Base-by-base conservation (phyloP, 2,888 invertebrate species). In the Gymnocheta viridis region DNA sequence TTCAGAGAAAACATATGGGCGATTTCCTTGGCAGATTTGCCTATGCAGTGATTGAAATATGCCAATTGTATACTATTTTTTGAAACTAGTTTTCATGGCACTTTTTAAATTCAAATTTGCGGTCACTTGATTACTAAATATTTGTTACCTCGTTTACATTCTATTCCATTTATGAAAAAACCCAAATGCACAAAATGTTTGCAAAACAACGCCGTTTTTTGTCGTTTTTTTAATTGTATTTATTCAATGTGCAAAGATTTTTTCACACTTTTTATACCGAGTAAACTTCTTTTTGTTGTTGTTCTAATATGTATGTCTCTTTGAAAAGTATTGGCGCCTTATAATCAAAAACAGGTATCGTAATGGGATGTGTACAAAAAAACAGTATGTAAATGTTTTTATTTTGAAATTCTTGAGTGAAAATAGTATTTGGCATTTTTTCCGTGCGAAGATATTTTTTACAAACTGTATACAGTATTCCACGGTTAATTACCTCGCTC, bases 1-100 rank as follows among this genome's bases (percentile, higher is more conserved):
- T 58, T 69, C 2, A 78, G 9, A 6, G 56, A 56, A 29, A 69
- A 69, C 19, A 56, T 77, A 17, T 69, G 35, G 6, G 22, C 56
- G 4, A 69, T 41, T 69, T 69, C 47, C 27, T 22, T 69, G 38
- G 69, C 69, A 35, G 69, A 67, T 56, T 69, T 77, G 22, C 66
- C n/a, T n/a, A n/a, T n/a, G n/a, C n/a, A n/a, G n/a, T n/a, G n/a
- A n/a, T n/a, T n/a, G n/a, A 29, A 29, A 29, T 29, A 29, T 6
- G 6, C 1, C 17, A 17, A 32, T 58, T 35, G 35, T 10, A 35
- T 35, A 35, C 3, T 35, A 35, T 35, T 9, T 35, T 35, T 35
- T 35, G 35, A 35, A 35, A 35, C 35, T 6, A 4, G 35, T 35
- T 35, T 35, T 35, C 35, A 2, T 35, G 6, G 6, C 10, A 35